Evolutionary conservation across 2,113 vertebrate genomes (phyloP).

Genomic region (Hippocampus abdominalis): DNA sequence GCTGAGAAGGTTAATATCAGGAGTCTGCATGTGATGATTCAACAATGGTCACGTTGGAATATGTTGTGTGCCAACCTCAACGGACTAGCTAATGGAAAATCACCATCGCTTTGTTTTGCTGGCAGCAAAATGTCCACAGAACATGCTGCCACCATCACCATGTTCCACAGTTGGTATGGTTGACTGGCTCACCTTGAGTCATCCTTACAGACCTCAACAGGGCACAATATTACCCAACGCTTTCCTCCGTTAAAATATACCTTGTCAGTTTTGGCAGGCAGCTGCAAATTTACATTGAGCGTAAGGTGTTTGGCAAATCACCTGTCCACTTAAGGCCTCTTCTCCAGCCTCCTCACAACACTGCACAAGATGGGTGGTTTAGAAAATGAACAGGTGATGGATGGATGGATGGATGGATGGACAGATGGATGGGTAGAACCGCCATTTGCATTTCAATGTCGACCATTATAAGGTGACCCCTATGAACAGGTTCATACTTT

Average conservation of each 20-base stretch:
- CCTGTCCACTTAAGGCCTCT: not conserved
- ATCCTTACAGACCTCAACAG: not conserved
- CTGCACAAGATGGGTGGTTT: not conserved
- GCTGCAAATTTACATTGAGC: not conserved
- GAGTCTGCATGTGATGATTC: not conserved
- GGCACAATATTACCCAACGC: not conserved
- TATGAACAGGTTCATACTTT: too few species aligned
- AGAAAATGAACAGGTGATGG: too few species aligned
- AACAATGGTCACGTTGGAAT: not conserved
- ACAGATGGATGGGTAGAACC: too few species aligned
- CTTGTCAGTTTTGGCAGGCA: too few species aligned
- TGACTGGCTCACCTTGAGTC: slow-evolving; percentile 1
- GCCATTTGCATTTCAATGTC: too few species aligned
- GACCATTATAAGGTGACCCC: too few species aligned
- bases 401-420: too few species aligned
- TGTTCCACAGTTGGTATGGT: slow-evolving; percentile 1
- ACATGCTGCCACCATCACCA: not conserved
- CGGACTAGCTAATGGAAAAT: not conserved
- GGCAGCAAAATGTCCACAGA: not conserved
- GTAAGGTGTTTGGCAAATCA: not conserved
- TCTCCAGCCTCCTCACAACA: not conserved
- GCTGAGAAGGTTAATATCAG: too few species aligned
- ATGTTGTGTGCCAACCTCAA: not conserved
- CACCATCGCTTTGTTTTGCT: not conserved
- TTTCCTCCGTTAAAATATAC: too few species aligned